phyloP scores from a whole-genome alignment of 2,888 invertebrate genomes.

The Capitulum mitella region DNA sequence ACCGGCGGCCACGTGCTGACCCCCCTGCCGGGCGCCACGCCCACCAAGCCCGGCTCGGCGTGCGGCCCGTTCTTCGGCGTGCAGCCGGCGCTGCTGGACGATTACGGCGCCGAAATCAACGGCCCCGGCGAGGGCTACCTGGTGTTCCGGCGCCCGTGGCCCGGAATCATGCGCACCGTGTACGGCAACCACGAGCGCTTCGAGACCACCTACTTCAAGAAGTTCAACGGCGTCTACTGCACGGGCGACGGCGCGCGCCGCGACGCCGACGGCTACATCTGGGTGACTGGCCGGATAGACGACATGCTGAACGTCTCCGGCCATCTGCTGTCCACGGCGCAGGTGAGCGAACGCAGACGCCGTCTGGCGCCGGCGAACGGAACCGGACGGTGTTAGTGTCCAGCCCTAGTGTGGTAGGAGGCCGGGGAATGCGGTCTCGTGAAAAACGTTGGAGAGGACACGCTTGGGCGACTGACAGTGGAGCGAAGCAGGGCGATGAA shows the following conservation, averaged over 20 bases:
- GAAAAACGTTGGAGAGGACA: too few relatives aligned
- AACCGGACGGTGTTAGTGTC: too few relatives aligned
- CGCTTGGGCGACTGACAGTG: too few relatives aligned
- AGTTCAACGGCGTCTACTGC: conserved; percentile 94
- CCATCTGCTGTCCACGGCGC: conserved; percentile 93
- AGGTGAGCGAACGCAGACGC: conserved; percentile 51
- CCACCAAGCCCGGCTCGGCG: conserved; percentile 96
- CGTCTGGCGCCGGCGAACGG: too few relatives aligned
- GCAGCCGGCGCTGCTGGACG: conserved; percentile 75
- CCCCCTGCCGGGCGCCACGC: conserved; percentile 89
- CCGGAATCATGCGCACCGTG: conserved; percentile 93
- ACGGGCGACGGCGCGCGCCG: conserved; percentile 92
- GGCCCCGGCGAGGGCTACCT: conserved; percentile 91
- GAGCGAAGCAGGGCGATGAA: too few relatives aligned
- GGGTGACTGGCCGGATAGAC: conserved; percentile 95
- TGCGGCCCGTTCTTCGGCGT: conserved; percentile 97
- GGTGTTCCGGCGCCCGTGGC: conserved; percentile 93
- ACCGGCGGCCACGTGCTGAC: conserved; percentile 97
- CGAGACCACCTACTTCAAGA: conserved; percentile 86
- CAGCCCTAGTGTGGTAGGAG: too few relatives aligned
- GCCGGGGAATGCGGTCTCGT: too few relatives aligned
- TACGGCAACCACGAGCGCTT: conserved; percentile 78
- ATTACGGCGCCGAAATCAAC: conserved; percentile 73
- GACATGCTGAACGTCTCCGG: conserved; percentile 99
- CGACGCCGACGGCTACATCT: conserved; percentile 89